A percentile compares a stretch with the other conserved stretches of the same genome.
Evolutionary conservation across 1,140 invertebrate genomes (phyloP).

Genomic region (Sipha flava): DNA sequence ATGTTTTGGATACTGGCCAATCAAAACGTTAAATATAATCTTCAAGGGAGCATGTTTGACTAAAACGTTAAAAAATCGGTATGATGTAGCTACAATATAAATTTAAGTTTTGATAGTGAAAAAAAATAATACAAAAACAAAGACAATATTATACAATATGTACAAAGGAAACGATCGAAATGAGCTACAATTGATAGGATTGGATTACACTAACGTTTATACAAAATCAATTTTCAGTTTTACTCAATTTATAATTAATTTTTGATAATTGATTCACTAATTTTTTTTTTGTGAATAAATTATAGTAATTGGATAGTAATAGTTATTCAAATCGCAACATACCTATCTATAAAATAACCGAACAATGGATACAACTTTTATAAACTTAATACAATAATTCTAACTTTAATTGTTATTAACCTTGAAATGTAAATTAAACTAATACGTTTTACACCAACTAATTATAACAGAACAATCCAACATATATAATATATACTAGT

Average conservation of each 20-base stretch:
- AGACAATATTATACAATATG: no score
- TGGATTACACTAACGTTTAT: no score
- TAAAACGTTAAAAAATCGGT: not conserved
- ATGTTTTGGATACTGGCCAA: not conserved
- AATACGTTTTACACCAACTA: not conserved
- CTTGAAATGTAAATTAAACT: not conserved
- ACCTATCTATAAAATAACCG: no score
- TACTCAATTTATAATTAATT: no score
- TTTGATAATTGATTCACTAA: no score
- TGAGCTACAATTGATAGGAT: no score
- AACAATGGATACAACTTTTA: no score
- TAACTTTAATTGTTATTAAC: not conserved
- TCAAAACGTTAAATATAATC: conserved; percentile 14
- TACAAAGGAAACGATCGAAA: no score
- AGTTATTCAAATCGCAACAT: no score
- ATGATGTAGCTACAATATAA: not conserved
- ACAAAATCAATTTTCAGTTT: no score
- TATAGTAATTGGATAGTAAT: no score
- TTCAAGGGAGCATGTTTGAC: not conserved
- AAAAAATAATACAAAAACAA: not conserved
- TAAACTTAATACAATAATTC: not conserved
- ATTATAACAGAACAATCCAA: not conserved
- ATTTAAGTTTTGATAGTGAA: not conserved
- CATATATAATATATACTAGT: not conserved
- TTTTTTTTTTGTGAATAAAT: no score